Conservation (phyloP, 2,113 vertebrate species). For the Pteruthius melanotis region DNA sequence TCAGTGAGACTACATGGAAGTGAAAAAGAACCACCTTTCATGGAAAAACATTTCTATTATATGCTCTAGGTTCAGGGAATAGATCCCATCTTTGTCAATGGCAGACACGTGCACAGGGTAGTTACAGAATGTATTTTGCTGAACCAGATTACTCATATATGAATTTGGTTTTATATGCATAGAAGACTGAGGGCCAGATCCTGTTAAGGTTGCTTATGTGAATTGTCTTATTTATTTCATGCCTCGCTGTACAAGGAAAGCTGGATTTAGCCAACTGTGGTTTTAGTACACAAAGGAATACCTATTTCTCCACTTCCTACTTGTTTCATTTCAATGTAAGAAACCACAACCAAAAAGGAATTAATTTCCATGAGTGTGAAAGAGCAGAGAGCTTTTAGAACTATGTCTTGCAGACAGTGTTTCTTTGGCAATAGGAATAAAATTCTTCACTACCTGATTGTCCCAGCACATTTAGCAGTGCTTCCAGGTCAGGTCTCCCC, state of each 20-base stretch:
- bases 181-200: neutral
- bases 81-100: neutral
- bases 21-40: neutral
- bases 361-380: neutral
- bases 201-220: neutral
- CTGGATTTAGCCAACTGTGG: neutral
- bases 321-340: neutral
- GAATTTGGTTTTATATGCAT: neutral
- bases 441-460: neutral
- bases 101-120: neutral
- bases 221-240: neutral
- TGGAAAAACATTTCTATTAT: neutral
- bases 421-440: neutral
- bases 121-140: neutral
- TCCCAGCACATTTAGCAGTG: neutral
- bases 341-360: neutral
- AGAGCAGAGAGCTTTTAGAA: neutral
- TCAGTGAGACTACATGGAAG: neutral
- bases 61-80: neutral
- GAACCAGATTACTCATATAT: neutral
- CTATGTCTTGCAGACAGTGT: neutral
- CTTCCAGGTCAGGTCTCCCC: neutral
- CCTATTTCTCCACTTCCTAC: neutral
- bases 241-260: neutral
- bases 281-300: neutral